Evolutionary conservation across 1,140 invertebrate genomes (phyloP), one percentile per base, ranked within the genome.

Genomic region (Muscidifurax raptorellus): DNA sequence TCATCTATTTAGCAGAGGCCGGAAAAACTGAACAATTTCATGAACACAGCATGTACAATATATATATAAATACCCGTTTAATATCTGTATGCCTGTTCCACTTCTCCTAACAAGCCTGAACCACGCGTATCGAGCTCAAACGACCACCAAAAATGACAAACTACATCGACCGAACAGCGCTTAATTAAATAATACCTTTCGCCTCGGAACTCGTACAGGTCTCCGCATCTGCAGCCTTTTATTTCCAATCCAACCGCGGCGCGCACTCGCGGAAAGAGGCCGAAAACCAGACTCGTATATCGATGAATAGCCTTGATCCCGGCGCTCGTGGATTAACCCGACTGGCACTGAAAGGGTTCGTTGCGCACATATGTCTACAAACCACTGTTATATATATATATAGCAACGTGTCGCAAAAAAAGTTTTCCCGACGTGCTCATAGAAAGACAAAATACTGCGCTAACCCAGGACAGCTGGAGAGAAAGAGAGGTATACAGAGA

Each of bases 221-320:
- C 28, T 69, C 9, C n/a, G n/a, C n/a, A n/a, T n/a, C 30, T 4
- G 0, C 27, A 18, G 15, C 71, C 32, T 32, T 36, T 22, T 72
- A 72, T 36, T 32, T 72, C 10, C 32, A 36, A 32, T 32, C 18
- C 6, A 3, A 72, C 71, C 13, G 30, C 30, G 22, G 18, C 25
- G 30, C 27, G 32, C 28, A 59, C 52, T 59, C 22, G 52, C 52
- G 32, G 18, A 72, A 22, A 30, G 67, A 28, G 6, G 25, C 5
- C 67, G 28, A 27, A 69, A 30, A 30, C 25, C 13, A 69, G 15
- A 18, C 25, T 28, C 9, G 25, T 69, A 9, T 72, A 72, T 72
- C 71, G 71, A 72, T 36, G 71, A 72, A 36, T 28, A 72, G 28
- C 22, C 71, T 36, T 72, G 71, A 72, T 71, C 69, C 28, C 69